Base-by-base conservation (phyloP, 2,888 invertebrate genomes). In the Geophilus truncorum region DNA sequence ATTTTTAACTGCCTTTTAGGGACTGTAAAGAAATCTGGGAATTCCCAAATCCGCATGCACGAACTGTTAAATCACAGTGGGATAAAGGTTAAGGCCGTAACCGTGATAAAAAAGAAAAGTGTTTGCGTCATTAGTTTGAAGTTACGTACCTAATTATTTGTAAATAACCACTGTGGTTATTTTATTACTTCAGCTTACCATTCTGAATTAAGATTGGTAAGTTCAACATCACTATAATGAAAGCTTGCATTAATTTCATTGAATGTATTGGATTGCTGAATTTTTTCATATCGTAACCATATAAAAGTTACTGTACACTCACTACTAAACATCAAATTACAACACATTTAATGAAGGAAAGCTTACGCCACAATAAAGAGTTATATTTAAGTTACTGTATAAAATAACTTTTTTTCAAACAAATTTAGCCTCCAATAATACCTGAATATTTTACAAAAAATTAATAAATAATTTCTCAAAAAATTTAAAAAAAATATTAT, bases 31-130 rank as follows among this genome's bases (percentile, higher is more conserved):
- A n/a, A n/a, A 70, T 10, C 12, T 70, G 70, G 70, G 70, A 70
- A 70, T 70, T 28, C 70, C 70, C 70, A 70, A 28, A 70, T 70
- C 70, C 70, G 70, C 70, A 70, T 70, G 25, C 15, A 25, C n/a
- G 25, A 12, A 70, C 70, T 15, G 28, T 70, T 70, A 70, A 28
- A 3, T 28, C 28, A 25, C 70, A 28, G 25, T 23, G 6, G 70
- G 70, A 23, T 6, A 28, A 70, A 28, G 70, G 70, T 70, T 70
- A 70, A 70, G 70, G 28, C 23, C 15, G 32, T 9, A 12, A 45
- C 45, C 18, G 12, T 45, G 45, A 45, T 45, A 7, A 9, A 7
- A 45, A 18, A 45, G 36, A n/a, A 32, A 32, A 32, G 9, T 32
- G 32, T 32, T 32, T 32, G 32, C 32, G 32, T 32, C 32, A 32